A percentile compares a stretch with the other conserved stretches of the same genome.
phyloP scores from a whole-genome alignment of 1,140 invertebrate genomes.

The Rhopalosiphum maidis region DNA sequence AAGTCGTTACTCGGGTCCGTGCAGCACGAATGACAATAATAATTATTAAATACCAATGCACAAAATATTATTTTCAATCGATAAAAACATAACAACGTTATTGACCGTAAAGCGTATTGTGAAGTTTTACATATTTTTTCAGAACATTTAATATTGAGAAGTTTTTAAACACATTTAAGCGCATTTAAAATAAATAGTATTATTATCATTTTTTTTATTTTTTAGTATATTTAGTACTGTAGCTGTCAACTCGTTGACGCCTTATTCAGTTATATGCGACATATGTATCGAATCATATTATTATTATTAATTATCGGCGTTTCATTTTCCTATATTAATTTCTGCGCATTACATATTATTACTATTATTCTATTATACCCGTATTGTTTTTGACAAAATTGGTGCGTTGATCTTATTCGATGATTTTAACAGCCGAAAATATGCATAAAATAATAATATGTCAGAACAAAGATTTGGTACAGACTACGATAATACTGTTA shows the following conservation, averaged over 20 bases:
- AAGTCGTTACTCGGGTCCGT: neutral
- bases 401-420: too few relatives aligned
- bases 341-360: neutral
- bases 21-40: neutral
- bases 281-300: neutral
- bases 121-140: too few relatives aligned
- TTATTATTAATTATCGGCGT: neutral
- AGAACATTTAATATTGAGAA: too few relatives aligned
- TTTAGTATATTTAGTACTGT: too few relatives aligned
- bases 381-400: neutral
- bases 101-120: neutral
- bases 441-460: neutral
- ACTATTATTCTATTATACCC: neutral
- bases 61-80: neutral
- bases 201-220: too few relatives aligned
- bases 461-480: neutral
- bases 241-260: neutral
- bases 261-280: neutral
- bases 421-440: neutral
- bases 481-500: neutral
- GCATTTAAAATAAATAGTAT: too few relatives aligned
- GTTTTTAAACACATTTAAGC: too few relatives aligned
- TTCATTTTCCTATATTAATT: neutral
- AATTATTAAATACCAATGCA: neutral
- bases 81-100: neutral